phyloP scores from a whole-genome alignment of 2,797 vertebrate species.

The Hyperoplus lanceolatus region DNA sequence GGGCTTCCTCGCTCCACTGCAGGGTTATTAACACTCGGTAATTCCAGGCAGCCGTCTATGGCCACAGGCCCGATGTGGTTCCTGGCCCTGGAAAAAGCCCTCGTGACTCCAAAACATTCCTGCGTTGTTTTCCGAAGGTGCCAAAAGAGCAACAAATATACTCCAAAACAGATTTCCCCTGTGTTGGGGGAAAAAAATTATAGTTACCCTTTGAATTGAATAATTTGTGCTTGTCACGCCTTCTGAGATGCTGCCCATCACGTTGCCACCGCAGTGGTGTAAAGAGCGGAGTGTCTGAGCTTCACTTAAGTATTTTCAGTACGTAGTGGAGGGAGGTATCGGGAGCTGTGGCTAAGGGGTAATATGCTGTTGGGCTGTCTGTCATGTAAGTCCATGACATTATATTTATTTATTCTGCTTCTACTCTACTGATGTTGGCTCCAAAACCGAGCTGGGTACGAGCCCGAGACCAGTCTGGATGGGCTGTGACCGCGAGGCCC shows the following conservation, averaged over 20 bases:
- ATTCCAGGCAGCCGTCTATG: slow-evolving; percentile 70
- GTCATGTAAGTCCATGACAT: slow-evolving; percentile 69
- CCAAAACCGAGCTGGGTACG: slow-evolving; percentile 66
- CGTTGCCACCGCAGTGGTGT: slow-evolving; percentile 57
- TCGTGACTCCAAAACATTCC: slow-evolving; percentile 49
- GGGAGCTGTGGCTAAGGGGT: slow-evolving; percentile 54
- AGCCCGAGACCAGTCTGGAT: slow-evolving; percentile 63
- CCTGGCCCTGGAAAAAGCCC: slow-evolving; percentile 48
- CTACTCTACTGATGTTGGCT: slow-evolving; percentile 69
- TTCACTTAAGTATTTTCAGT: slow-evolving; percentile 57
- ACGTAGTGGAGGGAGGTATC: slow-evolving; percentile 27
- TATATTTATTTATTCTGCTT: slow-evolving; percentile 74
- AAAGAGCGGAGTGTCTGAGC: slow-evolving; percentile 53
- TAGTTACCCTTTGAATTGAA: slow-evolving; percentile 57
- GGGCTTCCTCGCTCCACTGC: slow-evolving; percentile 63
- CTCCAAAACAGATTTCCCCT: slow-evolving; percentile 65
- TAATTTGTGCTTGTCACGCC: slow-evolving; percentile 71
- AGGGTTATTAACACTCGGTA: slow-evolving; percentile 78
- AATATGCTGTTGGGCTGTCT: slow-evolving; percentile 49
- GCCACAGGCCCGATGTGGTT: slow-evolving; percentile 55
- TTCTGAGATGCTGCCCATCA: slow-evolving; percentile 55
- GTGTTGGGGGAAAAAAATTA: slow-evolving; percentile 25
- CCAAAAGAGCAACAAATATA: slow-evolving; percentile 73
- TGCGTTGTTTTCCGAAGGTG: slow-evolving; percentile 68
- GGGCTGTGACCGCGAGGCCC: slow-evolving; percentile 56